These are phyloP conservation scores for Matsumyia berberina DNA, from an alignment of 2,888 invertebrate genomes.

Conservation along the genomic window DNA sequence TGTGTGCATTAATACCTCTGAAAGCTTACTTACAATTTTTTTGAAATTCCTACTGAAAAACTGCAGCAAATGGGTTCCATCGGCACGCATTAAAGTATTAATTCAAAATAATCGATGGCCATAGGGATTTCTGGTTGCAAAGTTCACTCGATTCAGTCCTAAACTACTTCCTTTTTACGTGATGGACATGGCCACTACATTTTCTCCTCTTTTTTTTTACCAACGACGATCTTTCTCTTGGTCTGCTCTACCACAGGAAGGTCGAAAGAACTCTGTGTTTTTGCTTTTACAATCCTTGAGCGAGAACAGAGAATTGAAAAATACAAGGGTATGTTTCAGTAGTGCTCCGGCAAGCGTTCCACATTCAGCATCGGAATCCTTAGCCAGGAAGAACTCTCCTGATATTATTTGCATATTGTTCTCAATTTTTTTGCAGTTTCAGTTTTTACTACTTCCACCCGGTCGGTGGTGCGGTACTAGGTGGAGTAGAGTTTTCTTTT, in stretches of 20 bases:
- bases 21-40: no score
- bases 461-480: neutral
- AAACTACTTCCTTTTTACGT: neutral
- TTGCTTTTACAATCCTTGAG: conserved; percentile 18
- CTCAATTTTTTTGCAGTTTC: conserved; percentile 25
- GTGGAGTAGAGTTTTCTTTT: neutral
- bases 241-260: neutral
- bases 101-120: neutral
- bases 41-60: neutral
- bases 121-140: neutral
- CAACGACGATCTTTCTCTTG: neutral
- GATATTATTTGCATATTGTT: conserved; percentile 71
- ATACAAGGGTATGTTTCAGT: neutral
- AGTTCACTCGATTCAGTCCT: neutral
- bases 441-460: conserved; percentile 12
- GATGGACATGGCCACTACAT: neutral
- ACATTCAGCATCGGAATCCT: conserved; percentile 34
- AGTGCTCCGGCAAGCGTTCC: neutral
- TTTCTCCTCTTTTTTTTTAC: neutral
- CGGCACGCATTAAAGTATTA: neutral
- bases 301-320: conserved; percentile 2
- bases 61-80: neutral
- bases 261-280: neutral
- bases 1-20: no score
- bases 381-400: conserved; percentile 14